Base-by-base conservation (phyloP, 2,113 vertebrate genomes). In the Acrocephalus kingi region DNA sequence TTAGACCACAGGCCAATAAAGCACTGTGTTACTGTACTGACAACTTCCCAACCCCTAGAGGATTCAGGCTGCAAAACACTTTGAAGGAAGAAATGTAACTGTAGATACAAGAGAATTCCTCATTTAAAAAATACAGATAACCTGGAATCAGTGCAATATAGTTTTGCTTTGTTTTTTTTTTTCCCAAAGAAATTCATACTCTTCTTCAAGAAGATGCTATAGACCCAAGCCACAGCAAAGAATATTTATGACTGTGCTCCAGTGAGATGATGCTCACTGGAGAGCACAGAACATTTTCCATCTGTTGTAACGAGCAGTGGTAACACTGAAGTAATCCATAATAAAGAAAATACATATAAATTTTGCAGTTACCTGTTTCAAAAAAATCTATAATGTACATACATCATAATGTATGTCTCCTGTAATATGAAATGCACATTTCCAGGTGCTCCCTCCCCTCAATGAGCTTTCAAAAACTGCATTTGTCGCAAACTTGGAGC, bases 401-500 rank as follows among this genome's bases (percentile, higher is more conserved):
- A 35, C 35, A 35, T 35, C 35, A 35, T 35, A 35, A 35, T 35
- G 35, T 35, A 35, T 35, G 35, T 8, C 4, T 8, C 0, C 0
- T 0, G 21, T 1, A 19, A 28, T 2, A 52, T 0, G 5, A 66
- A 77, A 25, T 0, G 1, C 15, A 1, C 2, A 0, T 5, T 20
- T 23, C 62, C 24, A 10, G 19, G 16, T 67, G 35, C 37, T 59
- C 59, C 31, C 61, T 74, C 55, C 43, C 8, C 21, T 41, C 66
- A 30, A 9, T 0, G 2, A 89, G 24, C 56, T 72, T 74, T 12
- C 61, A 59, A 25, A 81, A 55, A 19, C 0, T 3, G 41, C 19
- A 15, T 54, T 68, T 62, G 43, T 62, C 84, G 54, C 51, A 18
- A 72, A 13, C 63, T 33, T 6, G 49, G 54, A 80, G 76, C 72